Base-by-base conservation (phyloP, 2,888 invertebrate genomes). In the Meganola albula region DNA sequence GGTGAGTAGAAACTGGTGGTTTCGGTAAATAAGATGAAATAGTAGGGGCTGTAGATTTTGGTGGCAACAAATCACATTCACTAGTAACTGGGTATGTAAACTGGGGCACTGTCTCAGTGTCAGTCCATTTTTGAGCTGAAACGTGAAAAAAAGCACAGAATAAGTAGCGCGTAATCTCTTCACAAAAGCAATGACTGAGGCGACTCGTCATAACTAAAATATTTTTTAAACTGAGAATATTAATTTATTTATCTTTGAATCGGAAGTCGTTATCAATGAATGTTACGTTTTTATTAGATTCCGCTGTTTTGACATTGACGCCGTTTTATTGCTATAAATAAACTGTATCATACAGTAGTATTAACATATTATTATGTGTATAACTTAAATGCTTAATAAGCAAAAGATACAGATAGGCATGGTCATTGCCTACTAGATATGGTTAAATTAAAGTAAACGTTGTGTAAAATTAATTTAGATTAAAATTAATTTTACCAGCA, bases 91-190 rank as follows among this genome's bases (percentile, higher is more conserved):
- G 67, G 56, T 80, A 83, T 24, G 75, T 72, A 60, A 79, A 79
- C 48, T 20, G 71, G 55, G 3, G 20, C 34, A 63, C 56, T 35
- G 60, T 64, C 36, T 84, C 84, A 20, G 72, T 53, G 57, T 83
- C 83, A 46, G 70, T 73, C 83, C 82, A 84, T 63, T 82, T 83
- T 68, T 83, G 84, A 67, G 79, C 85, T 85, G 84, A 40, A 83
- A 85, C 44, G 50, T 71, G 66, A 53, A 66, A 73, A 31, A 72
- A 58, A 43, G 55, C 51, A 55, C 64, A 69, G 40, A 74, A 70
- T 51, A 74, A 40, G 46, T 59, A 63, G 39, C 53, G 55, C 4
- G 63, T 52, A 5, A 66, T 46, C 14, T 63, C 51, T 13, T 73
- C 63, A 53, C 72, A 79, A 26, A 74, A 44, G 42, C 37, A 47